A percentile compares a stretch with the other conserved stretches of the same genome.
Evolutionary conservation across 2,797 vertebrate species (phyloP).

Genomic region (Hypotaenidia okinawae): DNA sequence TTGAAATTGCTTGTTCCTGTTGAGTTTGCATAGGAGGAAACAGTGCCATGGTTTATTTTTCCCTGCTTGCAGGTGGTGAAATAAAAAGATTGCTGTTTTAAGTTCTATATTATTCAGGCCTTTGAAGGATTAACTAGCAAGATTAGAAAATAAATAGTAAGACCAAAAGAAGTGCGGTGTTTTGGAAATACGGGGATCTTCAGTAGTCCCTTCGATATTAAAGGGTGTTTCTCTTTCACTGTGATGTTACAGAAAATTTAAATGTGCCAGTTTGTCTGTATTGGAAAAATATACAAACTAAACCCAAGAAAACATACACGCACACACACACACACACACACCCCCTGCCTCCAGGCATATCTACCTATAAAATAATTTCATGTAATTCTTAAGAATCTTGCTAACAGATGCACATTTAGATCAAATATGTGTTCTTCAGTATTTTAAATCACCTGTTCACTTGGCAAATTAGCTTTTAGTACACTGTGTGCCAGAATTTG

Average conservation of each 20-base stretch:
- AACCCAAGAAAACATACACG: neutral
- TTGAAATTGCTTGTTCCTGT: neutral
- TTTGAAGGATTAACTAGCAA: neutral
- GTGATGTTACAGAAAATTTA: neutral
- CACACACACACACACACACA: too few relatives aligned
- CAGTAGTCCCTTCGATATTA: neutral
- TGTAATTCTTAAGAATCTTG: neutral
- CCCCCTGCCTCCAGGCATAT: neutral
- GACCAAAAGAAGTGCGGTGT: neutral
- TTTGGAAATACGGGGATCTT: neutral
- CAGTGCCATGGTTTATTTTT: neutral
- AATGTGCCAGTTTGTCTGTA: neutral
- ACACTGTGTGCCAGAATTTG: neutral
- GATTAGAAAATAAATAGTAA: neutral
- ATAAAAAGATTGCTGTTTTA: neutral
- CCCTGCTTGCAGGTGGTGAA: neutral
- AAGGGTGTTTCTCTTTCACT: neutral
- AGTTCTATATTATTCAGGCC: neutral
- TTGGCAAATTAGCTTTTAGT: neutral
- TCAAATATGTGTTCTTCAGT: neutral
- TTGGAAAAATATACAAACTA: neutral
- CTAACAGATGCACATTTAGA: slow-evolving; percentile 7
- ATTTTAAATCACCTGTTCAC: slow-evolving; percentile 7
- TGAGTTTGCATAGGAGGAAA: neutral
- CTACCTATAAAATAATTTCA: neutral